phyloP scores from a whole-genome alignment of 2,797 vertebrate species.

The Lophius americanus region DNA sequence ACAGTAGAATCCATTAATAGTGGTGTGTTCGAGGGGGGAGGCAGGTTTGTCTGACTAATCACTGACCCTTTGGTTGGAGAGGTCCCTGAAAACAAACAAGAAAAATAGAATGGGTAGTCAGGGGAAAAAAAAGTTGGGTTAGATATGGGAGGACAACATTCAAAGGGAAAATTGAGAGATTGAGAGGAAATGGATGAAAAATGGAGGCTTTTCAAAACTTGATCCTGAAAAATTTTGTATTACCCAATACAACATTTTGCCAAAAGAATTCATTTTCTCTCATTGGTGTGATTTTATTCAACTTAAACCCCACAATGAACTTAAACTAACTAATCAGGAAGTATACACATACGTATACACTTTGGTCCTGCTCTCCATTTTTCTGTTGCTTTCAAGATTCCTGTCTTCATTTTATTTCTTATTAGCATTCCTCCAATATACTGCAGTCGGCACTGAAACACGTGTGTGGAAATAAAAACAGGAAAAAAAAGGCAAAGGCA shows the following conservation, averaged over 20 bases:
- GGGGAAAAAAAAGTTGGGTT: background rate
- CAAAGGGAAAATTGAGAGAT: background rate
- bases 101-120: background rate
- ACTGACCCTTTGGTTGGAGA: conserved; percentile 38
- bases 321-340: background rate
- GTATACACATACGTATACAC: too few species aligned
- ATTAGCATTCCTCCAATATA: conserved; percentile 40
- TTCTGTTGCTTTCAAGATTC: conserved; percentile 32
- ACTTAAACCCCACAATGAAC: background rate
- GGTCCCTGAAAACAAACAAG: conserved; percentile 45
- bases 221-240: too few species aligned
- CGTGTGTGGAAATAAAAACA: conserved; percentile 63
- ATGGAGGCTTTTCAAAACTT: too few species aligned
- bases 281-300: too few species aligned
- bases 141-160: too few species aligned
- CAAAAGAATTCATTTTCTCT: background rate
- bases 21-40: conserved; percentile 10
- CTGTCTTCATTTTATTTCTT: conserved; percentile 24
- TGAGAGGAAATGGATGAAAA: background rate
- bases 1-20: conserved; percentile 35
- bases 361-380: conserved; percentile 21
- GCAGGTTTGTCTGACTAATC: conserved; percentile 53
- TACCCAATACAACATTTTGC: too few species aligned
- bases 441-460: conserved; percentile 49
- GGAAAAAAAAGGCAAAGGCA: conserved; percentile 50